A percentile compares a stretch with the other conserved stretches of the same genome.
Conservation (phyloP, 1,140 invertebrate species). For the Apis cerana region DNA sequence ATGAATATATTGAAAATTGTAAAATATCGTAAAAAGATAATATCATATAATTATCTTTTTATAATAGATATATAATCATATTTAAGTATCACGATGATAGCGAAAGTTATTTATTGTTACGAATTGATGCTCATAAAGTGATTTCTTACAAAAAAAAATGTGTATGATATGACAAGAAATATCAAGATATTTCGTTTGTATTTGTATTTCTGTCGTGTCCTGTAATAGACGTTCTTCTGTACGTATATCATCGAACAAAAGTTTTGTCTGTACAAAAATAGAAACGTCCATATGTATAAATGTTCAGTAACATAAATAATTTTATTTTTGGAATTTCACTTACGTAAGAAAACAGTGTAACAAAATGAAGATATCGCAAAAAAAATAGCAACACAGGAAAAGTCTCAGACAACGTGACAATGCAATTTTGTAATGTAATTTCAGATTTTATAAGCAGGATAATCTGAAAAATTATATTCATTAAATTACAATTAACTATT, state of each 20-base stretch:
- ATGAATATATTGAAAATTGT: no score
- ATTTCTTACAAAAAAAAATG: not conserved
- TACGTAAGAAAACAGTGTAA: not conserved
- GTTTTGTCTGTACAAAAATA: not conserved
- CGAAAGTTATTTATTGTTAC: no score
- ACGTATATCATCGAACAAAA: not conserved
- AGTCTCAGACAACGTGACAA: accelerated
- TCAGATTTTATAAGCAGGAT: not conserved
- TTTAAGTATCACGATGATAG: no score
- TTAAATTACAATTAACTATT: no score
- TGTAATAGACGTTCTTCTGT: not conserved
- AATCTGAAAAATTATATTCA: not conserved
- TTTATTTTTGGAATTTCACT: not conserved
- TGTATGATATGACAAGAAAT: not conserved
- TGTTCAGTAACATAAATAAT: not conserved
- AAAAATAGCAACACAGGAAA: accelerated
- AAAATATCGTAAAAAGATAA: no score
- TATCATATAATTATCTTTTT: no score
- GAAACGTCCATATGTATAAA: not conserved
- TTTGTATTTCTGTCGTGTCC: not conserved
- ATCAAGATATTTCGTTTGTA: slow-evolving; percentile 4
- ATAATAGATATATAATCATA: no score
- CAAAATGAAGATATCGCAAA: not conserved
- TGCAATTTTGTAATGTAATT: not conserved
- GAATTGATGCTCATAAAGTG: not conserved